A percentile compares a stretch with the other conserved stretches of the same genome.
Evolutionary conservation across 2,797 vertebrate species (phyloP).

Genomic region (Erethizon dorsatum): DNA sequence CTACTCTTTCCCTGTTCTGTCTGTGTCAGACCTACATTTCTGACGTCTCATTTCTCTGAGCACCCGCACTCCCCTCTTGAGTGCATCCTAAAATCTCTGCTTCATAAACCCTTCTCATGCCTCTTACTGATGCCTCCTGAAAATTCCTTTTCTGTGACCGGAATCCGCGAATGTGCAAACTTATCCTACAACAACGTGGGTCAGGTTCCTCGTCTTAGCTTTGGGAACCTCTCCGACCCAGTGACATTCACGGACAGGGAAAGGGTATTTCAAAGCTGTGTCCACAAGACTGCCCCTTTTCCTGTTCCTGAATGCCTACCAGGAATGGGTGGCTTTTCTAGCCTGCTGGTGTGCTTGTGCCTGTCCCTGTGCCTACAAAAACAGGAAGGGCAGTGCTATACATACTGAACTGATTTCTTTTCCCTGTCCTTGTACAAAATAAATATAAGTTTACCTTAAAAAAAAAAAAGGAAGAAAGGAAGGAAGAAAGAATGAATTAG

Average conservation of each 20-base stretch:
- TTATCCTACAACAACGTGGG: neutral
- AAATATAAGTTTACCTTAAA: conserved; percentile 70
- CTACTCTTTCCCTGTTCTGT: neutral
- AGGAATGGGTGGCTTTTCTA: conserved; percentile 95
- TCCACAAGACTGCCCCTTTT: neutral
- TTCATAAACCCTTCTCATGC: neutral
- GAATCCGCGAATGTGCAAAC: neutral
- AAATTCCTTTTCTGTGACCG: neutral
- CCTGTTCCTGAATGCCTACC: conserved; percentile 90
- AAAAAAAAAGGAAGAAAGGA: neutral
- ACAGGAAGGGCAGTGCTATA: conserved; percentile 84
- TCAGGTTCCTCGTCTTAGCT: neutral
- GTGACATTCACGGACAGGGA: neutral
- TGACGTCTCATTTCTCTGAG: neutral
- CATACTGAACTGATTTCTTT: conserved; percentile 84
- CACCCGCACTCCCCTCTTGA: neutral
- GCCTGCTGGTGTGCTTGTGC: conserved; percentile 92
- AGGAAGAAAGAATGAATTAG: neutral
- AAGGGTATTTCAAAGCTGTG: neutral
- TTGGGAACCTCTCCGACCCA: neutral
- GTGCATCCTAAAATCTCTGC: neutral
- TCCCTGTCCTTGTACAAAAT: conserved; percentile 67
- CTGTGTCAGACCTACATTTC: neutral
- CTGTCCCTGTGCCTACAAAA: conserved; percentile 75
- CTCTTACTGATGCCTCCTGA: neutral